These are phyloP conservation scores for Drosophila algonquin DNA, from an alignment of 2,888 invertebrate genomes.

Conservation along the genomic window DNA sequence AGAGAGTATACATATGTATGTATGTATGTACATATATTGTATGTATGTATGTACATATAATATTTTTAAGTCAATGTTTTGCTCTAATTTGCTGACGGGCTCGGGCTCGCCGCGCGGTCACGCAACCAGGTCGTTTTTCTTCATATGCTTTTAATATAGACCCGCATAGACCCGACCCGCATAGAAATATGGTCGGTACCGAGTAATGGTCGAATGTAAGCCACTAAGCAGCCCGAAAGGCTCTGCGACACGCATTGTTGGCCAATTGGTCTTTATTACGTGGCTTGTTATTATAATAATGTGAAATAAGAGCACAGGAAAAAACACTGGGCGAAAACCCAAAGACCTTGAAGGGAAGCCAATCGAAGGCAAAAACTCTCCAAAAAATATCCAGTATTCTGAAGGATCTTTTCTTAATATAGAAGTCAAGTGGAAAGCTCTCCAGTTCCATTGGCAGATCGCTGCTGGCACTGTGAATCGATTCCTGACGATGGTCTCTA, in stretches of 20 bases:
- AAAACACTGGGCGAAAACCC: neutral
- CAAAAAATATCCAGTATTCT: neutral
- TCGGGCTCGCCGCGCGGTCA: conserved; percentile 43
- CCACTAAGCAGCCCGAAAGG: conserved; percentile 34
- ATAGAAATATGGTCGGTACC: conserved; percentile 49
- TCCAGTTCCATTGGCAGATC: neutral
- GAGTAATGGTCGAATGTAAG: conserved; percentile 15
- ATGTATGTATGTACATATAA: conserved; percentile 36
- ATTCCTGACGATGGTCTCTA: neutral
- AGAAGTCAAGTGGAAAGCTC: too few relatives aligned
- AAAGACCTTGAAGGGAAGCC: neutral
- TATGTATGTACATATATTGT: neutral
- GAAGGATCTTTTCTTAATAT: neutral
- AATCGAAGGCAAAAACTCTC: neutral
- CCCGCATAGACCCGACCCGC: neutral
- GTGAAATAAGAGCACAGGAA: conserved; percentile 27
- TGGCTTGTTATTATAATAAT: conserved; percentile 48
- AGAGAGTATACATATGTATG: neutral
- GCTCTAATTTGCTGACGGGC: conserved; percentile 59
- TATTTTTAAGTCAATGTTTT: conserved; percentile 60
- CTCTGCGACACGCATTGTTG: conserved; percentile 40
- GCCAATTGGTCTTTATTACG: conserved; percentile 47
- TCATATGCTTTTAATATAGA: conserved; percentile 68
- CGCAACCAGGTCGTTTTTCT: conserved; percentile 71
- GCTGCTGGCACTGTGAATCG: too few relatives aligned